Conservation (phyloP, 2,888 invertebrate genomes). For the Watsonalla binaria region DNA sequence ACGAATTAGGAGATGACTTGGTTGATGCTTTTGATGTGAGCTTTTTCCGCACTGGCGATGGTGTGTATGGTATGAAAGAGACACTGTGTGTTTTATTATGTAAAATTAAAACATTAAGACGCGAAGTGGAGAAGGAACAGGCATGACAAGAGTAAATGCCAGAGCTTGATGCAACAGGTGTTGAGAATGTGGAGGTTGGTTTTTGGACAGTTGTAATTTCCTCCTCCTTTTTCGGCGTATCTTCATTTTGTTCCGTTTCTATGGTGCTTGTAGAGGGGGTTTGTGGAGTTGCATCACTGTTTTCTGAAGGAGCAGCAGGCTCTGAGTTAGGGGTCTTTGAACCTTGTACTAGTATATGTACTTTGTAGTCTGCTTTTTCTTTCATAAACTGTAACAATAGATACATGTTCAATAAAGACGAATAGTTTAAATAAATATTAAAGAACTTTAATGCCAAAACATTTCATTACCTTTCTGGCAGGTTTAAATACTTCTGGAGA, state of each 20-base stretch:
- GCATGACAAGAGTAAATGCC: constrained; percentile 80
- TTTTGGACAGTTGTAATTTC: constrained; percentile 21
- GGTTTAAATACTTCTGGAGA: constrained; percentile 38
- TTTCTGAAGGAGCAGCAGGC: constrained; percentile 22
- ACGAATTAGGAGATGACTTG: constrained; percentile 39
- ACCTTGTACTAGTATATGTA: constrained; percentile 81
- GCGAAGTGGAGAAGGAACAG: constrained; percentile 82
- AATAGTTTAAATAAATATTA: neutral
- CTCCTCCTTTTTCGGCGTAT: constrained; percentile 21
- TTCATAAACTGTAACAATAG: constrained; percentile 48
- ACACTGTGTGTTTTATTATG: constrained; percentile 85
- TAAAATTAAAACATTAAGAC: constrained; percentile 85
- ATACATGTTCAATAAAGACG: neutral
- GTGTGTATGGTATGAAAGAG: constrained; percentile 67
- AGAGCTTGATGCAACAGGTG: constrained; percentile 43
- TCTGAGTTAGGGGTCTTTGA: constrained; percentile 44
- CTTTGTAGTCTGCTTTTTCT: constrained; percentile 79
- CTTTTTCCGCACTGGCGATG: constrained; percentile 62
- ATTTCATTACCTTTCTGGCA: constrained; percentile 42
- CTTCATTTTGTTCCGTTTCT: constrained; percentile 21
- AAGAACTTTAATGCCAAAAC: neutral
- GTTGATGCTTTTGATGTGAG: constrained; percentile 25
- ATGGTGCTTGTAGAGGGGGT: constrained; percentile 37
- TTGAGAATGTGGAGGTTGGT: constrained; percentile 19
- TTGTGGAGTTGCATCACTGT: constrained; percentile 24